Conservation (phyloP, 2,888 invertebrate genomes). For the Chaitophorus viminalis region DNA sequence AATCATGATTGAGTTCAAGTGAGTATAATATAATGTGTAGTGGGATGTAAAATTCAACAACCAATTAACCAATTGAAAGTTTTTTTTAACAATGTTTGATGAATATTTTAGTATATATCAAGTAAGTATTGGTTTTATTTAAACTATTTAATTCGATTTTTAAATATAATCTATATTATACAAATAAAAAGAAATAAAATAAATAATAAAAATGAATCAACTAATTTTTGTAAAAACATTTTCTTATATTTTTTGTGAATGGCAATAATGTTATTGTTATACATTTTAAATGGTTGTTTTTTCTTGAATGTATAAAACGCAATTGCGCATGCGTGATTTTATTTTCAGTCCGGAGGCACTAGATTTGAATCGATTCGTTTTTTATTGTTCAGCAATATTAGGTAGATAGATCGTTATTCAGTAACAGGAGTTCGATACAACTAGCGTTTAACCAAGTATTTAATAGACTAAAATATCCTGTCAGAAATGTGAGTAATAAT, state of each 20-base stretch:
- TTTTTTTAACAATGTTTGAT: constrained; percentile 8
- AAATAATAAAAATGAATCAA: not conserved
- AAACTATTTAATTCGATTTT: not conserved
- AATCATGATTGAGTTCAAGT: not conserved
- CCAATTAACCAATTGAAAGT: not conserved
- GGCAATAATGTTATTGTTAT: constrained; percentile 29
- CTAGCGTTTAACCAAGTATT: constrained; percentile 20
- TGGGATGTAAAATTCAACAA: not conserved
- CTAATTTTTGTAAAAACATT: not conserved
- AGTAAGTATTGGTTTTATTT: constrained; percentile 14
- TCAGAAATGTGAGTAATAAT: constrained; percentile 38
- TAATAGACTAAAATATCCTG: not conserved
- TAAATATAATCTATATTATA: not conserved
- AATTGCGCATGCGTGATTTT: constrained; percentile 59
- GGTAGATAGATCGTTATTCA: constrained; percentile 46
- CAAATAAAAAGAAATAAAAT: not conserved
- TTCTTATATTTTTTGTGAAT: not conserved
- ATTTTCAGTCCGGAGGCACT: constrained; percentile 46
- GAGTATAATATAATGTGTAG: not conserved
- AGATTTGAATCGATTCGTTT: constrained; percentile 52
- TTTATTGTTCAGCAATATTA: constrained; percentile 52
- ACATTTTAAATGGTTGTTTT: constrained; percentile 41
- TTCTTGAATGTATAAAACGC: constrained; percentile 18
- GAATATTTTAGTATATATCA: not conserved
- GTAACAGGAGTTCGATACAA: constrained; percentile 30